Evolutionary conservation across 1,140 invertebrate genomes (phyloP).

Genomic region (Ips nitidus): DNA sequence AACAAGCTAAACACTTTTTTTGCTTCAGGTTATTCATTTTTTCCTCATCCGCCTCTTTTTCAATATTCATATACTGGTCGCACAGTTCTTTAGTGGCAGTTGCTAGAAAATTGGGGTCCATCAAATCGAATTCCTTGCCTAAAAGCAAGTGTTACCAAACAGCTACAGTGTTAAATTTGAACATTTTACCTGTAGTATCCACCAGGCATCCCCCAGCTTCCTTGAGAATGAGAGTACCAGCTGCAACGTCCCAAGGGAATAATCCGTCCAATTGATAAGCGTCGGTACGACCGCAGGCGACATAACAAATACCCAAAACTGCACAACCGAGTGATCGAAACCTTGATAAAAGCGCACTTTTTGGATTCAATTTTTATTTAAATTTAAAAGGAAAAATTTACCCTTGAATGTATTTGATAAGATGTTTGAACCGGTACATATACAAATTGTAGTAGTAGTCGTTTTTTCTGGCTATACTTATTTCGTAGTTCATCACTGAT

Average conservation of each 20-base stretch:
- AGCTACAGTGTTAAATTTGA: neutral
- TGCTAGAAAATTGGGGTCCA: constrained; percentile 65
- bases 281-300: constrained; percentile 71
- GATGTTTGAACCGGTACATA: constrained; percentile 44
- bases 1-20: too few species aligned
- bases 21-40: constrained; percentile 22
- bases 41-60: constrained; percentile 45
- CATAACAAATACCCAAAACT: constrained; percentile 71
- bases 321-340: constrained; percentile 73
- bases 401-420: constrained; percentile 55
- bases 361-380: neutral
- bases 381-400: constrained; percentile 35
- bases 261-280: constrained; percentile 71
- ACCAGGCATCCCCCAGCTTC: constrained; percentile 74
- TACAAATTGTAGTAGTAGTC: constrained; percentile 43
- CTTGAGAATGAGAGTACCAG: constrained; percentile 67
- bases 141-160: constrained; percentile 12
- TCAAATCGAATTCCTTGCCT: constrained; percentile 66
- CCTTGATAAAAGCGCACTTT: constrained; percentile 52
- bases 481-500: constrained; percentile 45
- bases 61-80: constrained; percentile 47
- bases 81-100: constrained; percentile 61
- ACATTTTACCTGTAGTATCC: constrained; percentile 61
- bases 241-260: constrained; percentile 70
- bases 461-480: constrained; percentile 44